Conservation (phyloP, 2,113 vertebrate genomes). For the Rhinolophus sinicus region DNA sequence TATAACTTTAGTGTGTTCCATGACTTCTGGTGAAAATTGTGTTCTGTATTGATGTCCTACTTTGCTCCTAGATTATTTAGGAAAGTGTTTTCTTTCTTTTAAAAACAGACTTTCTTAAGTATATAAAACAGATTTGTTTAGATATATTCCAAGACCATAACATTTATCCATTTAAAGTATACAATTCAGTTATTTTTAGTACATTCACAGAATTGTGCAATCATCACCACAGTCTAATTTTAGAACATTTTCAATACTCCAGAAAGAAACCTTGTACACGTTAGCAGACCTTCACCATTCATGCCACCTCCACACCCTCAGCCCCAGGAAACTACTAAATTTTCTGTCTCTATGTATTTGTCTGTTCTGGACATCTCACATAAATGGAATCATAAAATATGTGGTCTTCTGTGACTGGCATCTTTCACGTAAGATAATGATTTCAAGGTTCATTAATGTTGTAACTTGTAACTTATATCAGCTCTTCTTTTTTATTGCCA, state of each 20-base stretch:
- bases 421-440: neutral
- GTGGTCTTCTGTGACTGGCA: neutral
- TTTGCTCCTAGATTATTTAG: constrained; percentile 4
- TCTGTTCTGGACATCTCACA: neutral
- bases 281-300: neutral
- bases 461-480: neutral
- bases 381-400: constrained; percentile 23
- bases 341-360: constrained; percentile 16
- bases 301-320: neutral
- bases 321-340: neutral
- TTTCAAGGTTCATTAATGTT: neutral
- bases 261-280: neutral
- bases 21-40: neutral
- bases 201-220: neutral
- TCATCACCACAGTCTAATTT: constrained; percentile 32
- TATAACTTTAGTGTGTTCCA: neutral
- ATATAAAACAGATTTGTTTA: neutral
- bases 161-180: neutral
- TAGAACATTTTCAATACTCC: neutral
- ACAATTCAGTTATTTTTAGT: neutral
- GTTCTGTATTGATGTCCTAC: constrained; percentile 27
- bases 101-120: constrained; percentile 7
- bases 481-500: neutral
- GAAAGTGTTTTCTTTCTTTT: constrained; percentile 7
- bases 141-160: neutral